These are phyloP conservation scores for Pipa parva DNA, from an alignment of 2,113 vertebrate species.

Conservation along the genomic window DNA sequence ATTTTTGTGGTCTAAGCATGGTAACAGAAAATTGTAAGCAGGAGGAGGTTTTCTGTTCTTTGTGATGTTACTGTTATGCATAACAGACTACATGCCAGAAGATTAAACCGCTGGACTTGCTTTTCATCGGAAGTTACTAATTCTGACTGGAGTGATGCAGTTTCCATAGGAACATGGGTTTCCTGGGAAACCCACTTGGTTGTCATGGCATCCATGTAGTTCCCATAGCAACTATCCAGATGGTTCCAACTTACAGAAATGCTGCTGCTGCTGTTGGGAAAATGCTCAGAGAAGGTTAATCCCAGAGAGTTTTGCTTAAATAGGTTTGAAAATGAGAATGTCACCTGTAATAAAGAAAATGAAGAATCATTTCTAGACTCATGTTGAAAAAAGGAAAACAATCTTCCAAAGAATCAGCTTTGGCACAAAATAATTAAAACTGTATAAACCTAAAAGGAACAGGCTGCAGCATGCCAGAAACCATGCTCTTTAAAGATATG, in stretches of 20 bases:
- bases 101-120: constrained; percentile 67
- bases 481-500: not conserved
- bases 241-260: constrained; percentile 68
- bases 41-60: not conserved
- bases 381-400: constrained; percentile 26
- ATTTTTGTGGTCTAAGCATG: no score
- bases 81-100: constrained; percentile 36
- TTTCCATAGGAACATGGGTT: constrained; percentile 89
- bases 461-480: constrained; percentile 20
- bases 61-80: not conserved
- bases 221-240: constrained; percentile 84
- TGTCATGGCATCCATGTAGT: constrained; percentile 85
- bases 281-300: constrained; percentile 51
- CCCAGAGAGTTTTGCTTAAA: constrained; percentile 39
- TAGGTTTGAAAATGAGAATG: constrained; percentile 42
- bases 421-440: constrained; percentile 41
- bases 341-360: constrained; percentile 7
- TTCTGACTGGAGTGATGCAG: constrained; percentile 82
- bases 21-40: no score
- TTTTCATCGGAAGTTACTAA: constrained; percentile 83
- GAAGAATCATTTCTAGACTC: constrained; percentile 35
- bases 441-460: not conserved
- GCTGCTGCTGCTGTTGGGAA: constrained; percentile 49
- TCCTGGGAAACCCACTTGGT: constrained; percentile 90
- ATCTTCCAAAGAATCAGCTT: constrained; percentile 22